Evolutionary conservation across 2,888 invertebrate species (phyloP).

Genomic region (Heliothis peltigera): DNA sequence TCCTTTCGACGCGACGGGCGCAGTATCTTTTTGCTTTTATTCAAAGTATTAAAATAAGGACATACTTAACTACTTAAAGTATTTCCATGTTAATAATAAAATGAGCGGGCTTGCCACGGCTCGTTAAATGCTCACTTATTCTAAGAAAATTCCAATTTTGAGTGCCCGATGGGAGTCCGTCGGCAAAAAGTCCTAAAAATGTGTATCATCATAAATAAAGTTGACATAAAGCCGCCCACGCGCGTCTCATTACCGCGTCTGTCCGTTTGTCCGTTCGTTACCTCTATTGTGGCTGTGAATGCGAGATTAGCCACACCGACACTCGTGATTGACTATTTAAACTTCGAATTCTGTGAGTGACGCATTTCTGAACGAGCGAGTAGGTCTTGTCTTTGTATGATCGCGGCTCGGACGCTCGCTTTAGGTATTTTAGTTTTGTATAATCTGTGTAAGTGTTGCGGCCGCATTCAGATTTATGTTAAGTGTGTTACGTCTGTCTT

Average conservation of each 20-base stretch:
- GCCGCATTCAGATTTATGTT: conserved; percentile 60
- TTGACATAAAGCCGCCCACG: conserved; percentile 88
- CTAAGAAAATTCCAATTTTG: conserved; percentile 56
- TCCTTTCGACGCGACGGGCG: conserved; percentile 82
- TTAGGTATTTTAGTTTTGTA: conserved; percentile 62
- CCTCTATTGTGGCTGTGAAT: conserved; percentile 87
- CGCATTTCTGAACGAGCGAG: conserved; percentile 74
- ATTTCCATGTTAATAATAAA: conserved; percentile 79
- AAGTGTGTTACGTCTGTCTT: conserved; percentile 60
- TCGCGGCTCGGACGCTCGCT: conserved; percentile 47
- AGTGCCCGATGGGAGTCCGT: conserved; percentile 67
- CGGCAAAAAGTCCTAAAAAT: conserved; percentile 77
- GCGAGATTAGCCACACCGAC: conserved; percentile 87
- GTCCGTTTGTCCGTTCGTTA: conserved; percentile 89
- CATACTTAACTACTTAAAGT: conserved; percentile 75
- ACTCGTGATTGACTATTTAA: conserved; percentile 89
- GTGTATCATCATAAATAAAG: conserved; percentile 87
- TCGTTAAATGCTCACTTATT: conserved; percentile 52
- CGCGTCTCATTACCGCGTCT: conserved; percentile 88
- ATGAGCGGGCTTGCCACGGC: conserved; percentile 54
- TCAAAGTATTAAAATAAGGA: conserved; percentile 79
- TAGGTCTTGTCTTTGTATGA: conserved; percentile 64
- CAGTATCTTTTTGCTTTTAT: conserved; percentile 81
- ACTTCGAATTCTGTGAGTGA: conserved; percentile 82
- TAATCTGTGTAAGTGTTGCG: conserved; percentile 57